Base-by-base conservation (phyloP, 2,797 vertebrate species). In the Microctenopoma steveboyesi region DNA sequence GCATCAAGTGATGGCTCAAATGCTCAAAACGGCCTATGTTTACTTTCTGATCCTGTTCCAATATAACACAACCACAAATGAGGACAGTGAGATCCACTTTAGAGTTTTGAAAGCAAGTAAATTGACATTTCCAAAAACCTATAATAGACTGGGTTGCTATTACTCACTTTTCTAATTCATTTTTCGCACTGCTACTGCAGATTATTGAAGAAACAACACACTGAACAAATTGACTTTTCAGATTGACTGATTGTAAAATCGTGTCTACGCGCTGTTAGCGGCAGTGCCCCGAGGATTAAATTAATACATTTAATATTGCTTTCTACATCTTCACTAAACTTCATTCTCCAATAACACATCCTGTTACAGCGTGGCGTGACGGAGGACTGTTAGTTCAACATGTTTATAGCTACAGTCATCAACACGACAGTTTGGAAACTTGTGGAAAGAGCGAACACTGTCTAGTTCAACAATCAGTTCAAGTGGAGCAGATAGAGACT, bases 401-500 rank as follows among this genome's bases (percentile, higher is more conserved):
- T 75, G 57, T 73, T 63, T 54, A 46, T 45, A 66, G 52, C 15
- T 4, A 30, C 50, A 49, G 33, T 66, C 52, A 27, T 71, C 46
- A 61, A 47, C 67, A 43, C 2, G 15, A 15, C 58, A 49, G 62
- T 59, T 79, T 71, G 61, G 54, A 30, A 78, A 82, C 60, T 56
- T 46, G 48, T 10, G 49, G 12, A 43, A 42, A 45, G 35, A 79
- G 54, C 18, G 37, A 78, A 69, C 7, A 11, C 55, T 47, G 54
- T 66, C 50, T 30, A 11, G 63, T 79, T 80, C 57, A 60, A 66
- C 53, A 43, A 73, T 66, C 61, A 66, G 72, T 69, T 72, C 71
- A 76, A 78, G 78, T 43, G 12, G 64, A 67, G 54, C 50, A 83
- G 77, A 78, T 62, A 74, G 73, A 83, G 79, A 85, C 67, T 82